These are phyloP conservation scores for Lordiphosa collinella DNA, from an alignment of 1,140 invertebrate genomes.

Conservation along the genomic window DNA sequence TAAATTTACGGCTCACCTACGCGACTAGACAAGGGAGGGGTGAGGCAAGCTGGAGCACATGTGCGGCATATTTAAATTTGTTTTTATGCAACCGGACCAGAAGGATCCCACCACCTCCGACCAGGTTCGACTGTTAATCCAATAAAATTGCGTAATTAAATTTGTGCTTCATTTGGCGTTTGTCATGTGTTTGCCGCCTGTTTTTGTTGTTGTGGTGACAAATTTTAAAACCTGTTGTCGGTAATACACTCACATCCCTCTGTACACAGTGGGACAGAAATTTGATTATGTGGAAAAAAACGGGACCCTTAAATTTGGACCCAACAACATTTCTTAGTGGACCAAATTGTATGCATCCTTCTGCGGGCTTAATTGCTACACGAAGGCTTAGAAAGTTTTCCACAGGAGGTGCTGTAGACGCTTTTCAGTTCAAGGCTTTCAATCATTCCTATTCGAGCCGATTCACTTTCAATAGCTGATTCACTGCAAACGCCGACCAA, in stretches of 20 bases:
- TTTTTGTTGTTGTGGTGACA: conserved; percentile 69
- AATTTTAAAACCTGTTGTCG: conserved; percentile 70
- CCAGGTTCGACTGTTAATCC: conserved; percentile 66
- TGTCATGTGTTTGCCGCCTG: conserved; percentile 38
- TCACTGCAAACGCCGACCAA: too few species aligned
- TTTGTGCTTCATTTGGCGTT: conserved; percentile 74
- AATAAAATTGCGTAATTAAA: conserved; percentile 78
- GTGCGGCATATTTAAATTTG: conserved; percentile 73
- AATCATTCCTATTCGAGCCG: too few species aligned
- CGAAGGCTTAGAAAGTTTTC: too few species aligned
- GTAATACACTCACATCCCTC: background rate
- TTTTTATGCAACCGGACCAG: conserved; percentile 19
- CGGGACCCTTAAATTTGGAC: too few species aligned
- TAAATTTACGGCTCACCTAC: conserved; percentile 75
- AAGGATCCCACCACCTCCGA: conserved; percentile 7
- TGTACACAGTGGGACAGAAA: background rate
- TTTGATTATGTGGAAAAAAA: too few species aligned
- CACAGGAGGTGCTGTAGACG: too few species aligned
- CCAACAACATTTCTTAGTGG: too few species aligned
- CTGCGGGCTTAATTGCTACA: too few species aligned
- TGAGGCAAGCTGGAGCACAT: conserved; percentile 21
- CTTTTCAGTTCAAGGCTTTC: too few species aligned
- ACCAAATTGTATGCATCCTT: too few species aligned
- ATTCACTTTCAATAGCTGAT: too few species aligned
- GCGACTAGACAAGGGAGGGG: conserved; percentile 54